These are phyloP conservation scores for Laticauda laticaudata DNA, from an alignment of 2,113 vertebrate genomes.

Conservation along the genomic window DNA sequence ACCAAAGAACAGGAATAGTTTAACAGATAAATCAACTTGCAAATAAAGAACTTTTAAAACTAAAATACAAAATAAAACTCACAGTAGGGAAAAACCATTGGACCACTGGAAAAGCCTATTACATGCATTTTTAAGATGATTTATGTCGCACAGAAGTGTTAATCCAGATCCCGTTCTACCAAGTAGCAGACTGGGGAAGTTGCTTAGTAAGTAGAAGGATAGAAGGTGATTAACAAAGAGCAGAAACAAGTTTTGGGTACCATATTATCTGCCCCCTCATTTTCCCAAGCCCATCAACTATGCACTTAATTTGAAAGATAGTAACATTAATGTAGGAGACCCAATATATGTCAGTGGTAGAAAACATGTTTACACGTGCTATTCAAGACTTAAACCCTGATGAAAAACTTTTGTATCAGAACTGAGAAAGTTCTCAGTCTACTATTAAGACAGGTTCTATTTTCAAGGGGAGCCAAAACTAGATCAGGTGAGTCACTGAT, in stretches of 20 bases:
- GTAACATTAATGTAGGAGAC: background rate
- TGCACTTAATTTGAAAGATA: background rate
- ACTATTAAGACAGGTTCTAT: background rate
- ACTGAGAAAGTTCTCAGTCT: background rate
- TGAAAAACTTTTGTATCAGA: background rate
- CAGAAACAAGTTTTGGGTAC: background rate
- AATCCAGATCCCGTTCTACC: background rate
- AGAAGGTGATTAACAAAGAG: background rate
- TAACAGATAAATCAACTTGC: conserved; percentile 8
- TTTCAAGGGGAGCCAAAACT: background rate
- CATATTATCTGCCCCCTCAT: background rate
- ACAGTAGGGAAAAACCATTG: background rate
- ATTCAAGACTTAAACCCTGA: background rate
- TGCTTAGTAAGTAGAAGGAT: background rate
- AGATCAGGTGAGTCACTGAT: background rate
- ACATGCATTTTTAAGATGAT: background rate
- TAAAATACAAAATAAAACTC: background rate
- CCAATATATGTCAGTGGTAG: background rate
- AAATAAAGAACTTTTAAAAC: background rate
- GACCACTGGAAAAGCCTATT: background rate
- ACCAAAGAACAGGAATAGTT: background rate
- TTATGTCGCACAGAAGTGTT: background rate
- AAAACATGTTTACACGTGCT: background rate
- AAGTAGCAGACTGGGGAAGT: background rate
- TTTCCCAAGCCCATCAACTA: background rate